Conservation (phyloP, 1,140 invertebrate species). For the Argopecten irradians region DNA sequence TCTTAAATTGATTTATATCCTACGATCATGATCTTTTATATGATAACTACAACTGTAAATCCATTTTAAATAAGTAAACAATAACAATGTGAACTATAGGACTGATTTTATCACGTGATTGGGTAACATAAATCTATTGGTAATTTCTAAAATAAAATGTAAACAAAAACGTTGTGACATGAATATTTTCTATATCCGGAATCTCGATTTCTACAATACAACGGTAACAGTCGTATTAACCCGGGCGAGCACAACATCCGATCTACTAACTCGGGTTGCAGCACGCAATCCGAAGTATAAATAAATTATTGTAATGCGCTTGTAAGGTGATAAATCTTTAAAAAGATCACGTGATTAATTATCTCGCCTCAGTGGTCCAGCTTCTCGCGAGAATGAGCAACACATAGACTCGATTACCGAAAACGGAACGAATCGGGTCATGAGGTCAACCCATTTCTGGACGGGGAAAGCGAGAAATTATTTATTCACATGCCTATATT, state of each 20-base stretch:
- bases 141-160: neutral
- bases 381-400: slow-evolving; percentile 6
- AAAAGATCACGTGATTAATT: slow-evolving; percentile 12
- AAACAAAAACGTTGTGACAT: neutral
- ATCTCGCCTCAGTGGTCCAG: neutral
- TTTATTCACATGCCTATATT: neutral
- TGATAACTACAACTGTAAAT: neutral
- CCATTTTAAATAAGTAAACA: neutral
- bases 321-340: neutral
- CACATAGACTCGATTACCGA: neutral
- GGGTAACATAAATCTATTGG: neutral
- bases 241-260: neutral
- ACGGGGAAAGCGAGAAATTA: neutral
- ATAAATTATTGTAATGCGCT: slow-evolving; percentile 4
- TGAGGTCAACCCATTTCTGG: neutral
- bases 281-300: neutral
- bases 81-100: neutral
- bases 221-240: neutral
- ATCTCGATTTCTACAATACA: neutral
- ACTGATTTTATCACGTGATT: neutral
- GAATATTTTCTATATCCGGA: neutral
- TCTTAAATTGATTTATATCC: no score
- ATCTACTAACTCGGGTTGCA: neutral
- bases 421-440: neutral
- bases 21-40: no score